Evolutionary conservation across 2,797 vertebrate genomes (phyloP).

Genomic region (Sternarchorhynchus goeldii): DNA sequence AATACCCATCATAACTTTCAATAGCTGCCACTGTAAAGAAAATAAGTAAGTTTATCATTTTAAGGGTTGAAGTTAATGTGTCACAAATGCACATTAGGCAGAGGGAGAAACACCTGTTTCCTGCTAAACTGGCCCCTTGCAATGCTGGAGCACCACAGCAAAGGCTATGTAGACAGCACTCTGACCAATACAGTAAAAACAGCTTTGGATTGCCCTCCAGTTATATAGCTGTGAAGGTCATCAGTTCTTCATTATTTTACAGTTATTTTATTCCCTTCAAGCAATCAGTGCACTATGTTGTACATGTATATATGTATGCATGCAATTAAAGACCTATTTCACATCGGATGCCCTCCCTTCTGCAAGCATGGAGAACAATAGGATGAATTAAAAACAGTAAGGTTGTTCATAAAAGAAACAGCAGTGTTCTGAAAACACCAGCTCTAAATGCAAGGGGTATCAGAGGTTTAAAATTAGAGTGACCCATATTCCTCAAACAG

Average conservation of each 20-base stretch:
- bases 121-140: neutral
- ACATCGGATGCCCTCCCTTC: neutral
- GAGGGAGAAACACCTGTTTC: neutral
- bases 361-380: neutral
- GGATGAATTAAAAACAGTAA: neutral
- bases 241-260: neutral
- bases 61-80: neutral
- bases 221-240: neutral
- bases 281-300: neutral
- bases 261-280: neutral
- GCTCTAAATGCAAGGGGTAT: slow-evolving; percentile 55
- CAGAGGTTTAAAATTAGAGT: slow-evolving; percentile 73
- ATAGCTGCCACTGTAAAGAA: neutral
- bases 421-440: neutral
- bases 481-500: slow-evolving; percentile 68
- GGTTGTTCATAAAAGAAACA: neutral
- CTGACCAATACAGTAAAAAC: neutral
- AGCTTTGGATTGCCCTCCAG: too few species aligned
- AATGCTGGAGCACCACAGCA: neutral
- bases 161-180: neutral
- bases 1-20: neutral
- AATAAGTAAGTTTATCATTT: too few species aligned
- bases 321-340: neutral
- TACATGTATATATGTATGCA: too few species aligned
- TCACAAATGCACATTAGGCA: slow-evolving; percentile 2